A percentile compares a stretch with the other conserved stretches of the same genome.
Conservation (phyloP, 1,140 invertebrate species). For the Andricus grossulariae region DNA sequence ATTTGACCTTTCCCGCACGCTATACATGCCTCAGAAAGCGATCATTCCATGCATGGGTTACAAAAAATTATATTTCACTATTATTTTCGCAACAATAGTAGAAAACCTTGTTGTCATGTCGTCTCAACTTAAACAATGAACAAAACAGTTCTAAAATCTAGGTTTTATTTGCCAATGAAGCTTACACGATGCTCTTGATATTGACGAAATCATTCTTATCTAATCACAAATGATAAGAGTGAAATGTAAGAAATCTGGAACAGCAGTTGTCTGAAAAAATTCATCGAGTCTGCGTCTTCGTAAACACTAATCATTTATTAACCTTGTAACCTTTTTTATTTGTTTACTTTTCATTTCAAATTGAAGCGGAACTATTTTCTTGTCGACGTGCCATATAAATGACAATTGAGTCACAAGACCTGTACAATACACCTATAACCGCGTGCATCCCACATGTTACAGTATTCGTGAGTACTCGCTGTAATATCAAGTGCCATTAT, state of each 20-base stretch:
- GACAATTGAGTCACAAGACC: too few relatives aligned
- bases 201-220: conserved; percentile 11
- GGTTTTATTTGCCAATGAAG: conserved; percentile 3
- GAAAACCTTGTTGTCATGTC: too few relatives aligned
- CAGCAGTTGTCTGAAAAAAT: background rate
- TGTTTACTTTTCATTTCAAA: too few relatives aligned
- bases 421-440: background rate
- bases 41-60: too few relatives aligned
- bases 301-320: too few relatives aligned
- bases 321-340: too few relatives aligned
- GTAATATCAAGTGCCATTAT: conserved; percentile 40
- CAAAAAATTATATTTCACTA: too few relatives aligned
- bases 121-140: background rate
- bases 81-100: too few relatives aligned
- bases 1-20: too few relatives aligned
- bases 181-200: background rate
- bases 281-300: background rate
- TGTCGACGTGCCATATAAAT: too few relatives aligned
- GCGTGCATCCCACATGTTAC: background rate
- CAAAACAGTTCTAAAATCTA: background rate
- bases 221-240: conserved; percentile 20
- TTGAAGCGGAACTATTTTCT: too few relatives aligned
- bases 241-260: background rate
- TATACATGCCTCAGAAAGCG: too few relatives aligned
- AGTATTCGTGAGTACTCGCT: background rate